Conservation (phyloP, 2,888 invertebrate species). For the Hirtodrosophila trivittata region DNA sequence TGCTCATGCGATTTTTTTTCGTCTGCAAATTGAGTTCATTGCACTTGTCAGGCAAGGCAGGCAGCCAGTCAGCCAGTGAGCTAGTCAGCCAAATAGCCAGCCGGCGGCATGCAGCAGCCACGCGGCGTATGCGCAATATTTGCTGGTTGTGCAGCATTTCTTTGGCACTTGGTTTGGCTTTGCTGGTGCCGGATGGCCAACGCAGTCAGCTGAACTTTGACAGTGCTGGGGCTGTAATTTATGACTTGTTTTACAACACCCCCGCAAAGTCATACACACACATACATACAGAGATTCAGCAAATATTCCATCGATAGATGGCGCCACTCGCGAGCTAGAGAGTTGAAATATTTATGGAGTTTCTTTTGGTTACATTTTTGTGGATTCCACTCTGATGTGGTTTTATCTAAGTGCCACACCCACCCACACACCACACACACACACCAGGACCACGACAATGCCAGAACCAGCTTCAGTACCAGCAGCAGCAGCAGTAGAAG, state of each 20-base stretch:
- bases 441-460: conserved; percentile 1
- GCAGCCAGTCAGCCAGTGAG: conserved; percentile 26
- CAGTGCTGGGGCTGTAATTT: conserved; percentile 71
- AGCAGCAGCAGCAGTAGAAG: too few relatives aligned
- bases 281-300: conserved; percentile 12
- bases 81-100: conserved; percentile 40
- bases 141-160: conserved; percentile 78
- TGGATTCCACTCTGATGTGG: conserved; percentile 65
- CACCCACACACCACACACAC: conserved; percentile 20
- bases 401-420: conserved; percentile 66
- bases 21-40: conserved; percentile 72
- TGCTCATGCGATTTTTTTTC: conserved; percentile 54
- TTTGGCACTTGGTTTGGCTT: conserved; percentile 71
- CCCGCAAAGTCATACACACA: conserved; percentile 34
- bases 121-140: conserved; percentile 78
- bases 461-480: too few relatives aligned
- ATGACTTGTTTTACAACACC: conserved; percentile 79
- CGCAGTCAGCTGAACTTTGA: conserved; percentile 77
- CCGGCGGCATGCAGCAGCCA: conserved; percentile 56
- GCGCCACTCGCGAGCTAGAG: conserved; percentile 73
- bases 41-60: conserved; percentile 68
- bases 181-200: conserved; percentile 52
- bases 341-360: conserved; percentile 78
- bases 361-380: conserved; percentile 78
- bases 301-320: conserved; percentile 71